Conservation (phyloP, 2,888 invertebrate species). For the Sclerodermus sp. region DNA sequence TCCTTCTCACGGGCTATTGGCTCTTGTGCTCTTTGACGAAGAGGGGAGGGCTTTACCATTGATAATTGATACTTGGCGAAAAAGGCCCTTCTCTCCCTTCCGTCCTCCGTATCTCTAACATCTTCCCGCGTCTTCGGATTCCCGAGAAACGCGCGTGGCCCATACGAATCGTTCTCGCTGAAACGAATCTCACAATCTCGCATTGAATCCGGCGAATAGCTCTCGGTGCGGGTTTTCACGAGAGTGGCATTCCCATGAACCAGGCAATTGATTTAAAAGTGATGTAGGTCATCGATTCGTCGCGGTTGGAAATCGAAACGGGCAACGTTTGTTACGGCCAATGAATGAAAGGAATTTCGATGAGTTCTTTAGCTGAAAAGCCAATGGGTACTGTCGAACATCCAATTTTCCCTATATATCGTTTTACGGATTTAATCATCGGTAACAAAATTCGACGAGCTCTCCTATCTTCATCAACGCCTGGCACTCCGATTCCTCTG, state of each 20-base stretch:
- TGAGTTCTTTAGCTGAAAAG: neutral
- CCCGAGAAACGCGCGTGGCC: too few species aligned
- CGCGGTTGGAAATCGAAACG: constrained; percentile 11
- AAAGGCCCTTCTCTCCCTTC: too few species aligned
- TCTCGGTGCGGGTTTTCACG: constrained; percentile 27
- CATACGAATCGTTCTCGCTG: too few species aligned
- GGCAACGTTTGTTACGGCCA: neutral
- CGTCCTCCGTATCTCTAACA: too few species aligned
- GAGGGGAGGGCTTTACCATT: too few species aligned
- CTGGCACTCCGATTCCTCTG: too few species aligned
- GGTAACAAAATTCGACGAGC: too few species aligned
- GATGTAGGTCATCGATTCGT: constrained; percentile 34
- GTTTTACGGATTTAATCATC: neutral
- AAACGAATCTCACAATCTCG: constrained; percentile 31
- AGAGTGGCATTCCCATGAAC: constrained; percentile 28
- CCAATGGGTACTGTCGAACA: neutral
- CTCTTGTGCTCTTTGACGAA: too few species aligned
- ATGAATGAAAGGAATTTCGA: neutral
- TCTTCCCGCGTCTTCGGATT: too few species aligned
- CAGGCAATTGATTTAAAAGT: constrained; percentile 39
- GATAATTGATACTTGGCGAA: too few species aligned
- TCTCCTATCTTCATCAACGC: too few species aligned
- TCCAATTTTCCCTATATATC: neutral
- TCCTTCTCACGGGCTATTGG: too few species aligned
- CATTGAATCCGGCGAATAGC: constrained; percentile 30